phyloP scores from a whole-genome alignment of 2,888 invertebrate species.

The Apeira syringaria region DNA sequence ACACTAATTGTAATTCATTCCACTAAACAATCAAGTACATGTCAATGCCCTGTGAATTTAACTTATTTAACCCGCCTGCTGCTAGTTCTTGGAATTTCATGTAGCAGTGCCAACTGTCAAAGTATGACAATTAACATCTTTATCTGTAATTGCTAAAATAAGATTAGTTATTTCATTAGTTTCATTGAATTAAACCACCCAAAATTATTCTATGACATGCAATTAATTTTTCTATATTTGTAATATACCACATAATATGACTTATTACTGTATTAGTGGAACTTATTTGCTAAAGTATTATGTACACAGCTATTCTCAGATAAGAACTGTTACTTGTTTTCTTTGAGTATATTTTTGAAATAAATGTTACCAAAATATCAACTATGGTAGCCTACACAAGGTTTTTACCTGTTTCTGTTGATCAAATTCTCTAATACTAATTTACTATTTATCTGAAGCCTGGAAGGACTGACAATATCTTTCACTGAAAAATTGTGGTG shows the following conservation, averaged over 20 bases:
- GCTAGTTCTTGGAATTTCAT: too few relatives aligned
- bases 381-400: conserved; percentile 2
- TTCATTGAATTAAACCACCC: conserved; percentile 27
- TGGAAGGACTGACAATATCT: conserved; percentile 67
- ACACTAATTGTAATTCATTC: conserved; percentile 65
- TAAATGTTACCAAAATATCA: conserved; percentile 14
- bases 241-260: too few relatives aligned
- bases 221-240: too few relatives aligned
- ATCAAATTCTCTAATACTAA: not conserved
- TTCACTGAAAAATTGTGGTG: conserved; percentile 69
- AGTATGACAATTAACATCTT: conserved; percentile 27
- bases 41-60: conserved; percentile 35
- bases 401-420: conserved; percentile 3
- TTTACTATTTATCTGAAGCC: conserved; percentile 30
- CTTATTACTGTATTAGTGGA: too few relatives aligned
- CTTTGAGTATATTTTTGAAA: too few relatives aligned
- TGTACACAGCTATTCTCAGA: too few relatives aligned
- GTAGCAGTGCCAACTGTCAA: too few relatives aligned
- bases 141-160: conserved; percentile 31
- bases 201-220: too few relatives aligned
- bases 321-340: too few relatives aligned
- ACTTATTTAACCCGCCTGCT: conserved; percentile 42
- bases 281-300: too few relatives aligned
- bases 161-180: conserved; percentile 34
- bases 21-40: conserved; percentile 44